These are phyloP conservation scores for Cataglyphis livida DNA, from an alignment of 2,888 invertebrate species.

Conservation along the genomic window DNA sequence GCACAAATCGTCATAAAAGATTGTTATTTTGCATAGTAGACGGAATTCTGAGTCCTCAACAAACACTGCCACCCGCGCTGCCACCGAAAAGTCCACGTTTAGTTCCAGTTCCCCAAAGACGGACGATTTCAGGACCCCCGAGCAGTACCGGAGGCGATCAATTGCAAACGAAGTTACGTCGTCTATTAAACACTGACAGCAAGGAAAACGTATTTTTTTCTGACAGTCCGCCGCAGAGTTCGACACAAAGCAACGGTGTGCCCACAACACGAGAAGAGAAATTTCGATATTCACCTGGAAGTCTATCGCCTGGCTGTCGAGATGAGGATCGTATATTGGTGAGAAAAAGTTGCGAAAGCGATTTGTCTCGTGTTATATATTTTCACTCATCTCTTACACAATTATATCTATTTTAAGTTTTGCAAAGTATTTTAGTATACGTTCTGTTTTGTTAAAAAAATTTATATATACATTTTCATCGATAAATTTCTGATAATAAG, in stretches of 20 bases:
- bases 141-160: slow-evolving; percentile 87
- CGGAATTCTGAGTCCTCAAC: slow-evolving; percentile 81
- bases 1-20: background rate
- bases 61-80: slow-evolving; percentile 84
- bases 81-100: slow-evolving; percentile 87
- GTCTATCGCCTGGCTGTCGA: slow-evolving; percentile 79
- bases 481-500: slow-evolving; percentile 5
- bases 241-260: slow-evolving; percentile 65
- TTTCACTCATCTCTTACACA: background rate
- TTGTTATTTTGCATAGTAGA: slow-evolving; percentile 71
- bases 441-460: slow-evolving; percentile 6
- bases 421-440: background rate
- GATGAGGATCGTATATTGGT: slow-evolving; percentile 79
- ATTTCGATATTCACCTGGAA: slow-evolving; percentile 81
- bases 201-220: slow-evolving; percentile 90
- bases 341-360: slow-evolving; percentile 29
- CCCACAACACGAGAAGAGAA: slow-evolving; percentile 77
- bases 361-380: background rate
- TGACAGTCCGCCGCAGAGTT: slow-evolving; percentile 80
- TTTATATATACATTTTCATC: background rate
- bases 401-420: slow-evolving; percentile 12
- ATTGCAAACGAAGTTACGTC: slow-evolving; percentile 92
- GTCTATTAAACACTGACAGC: slow-evolving; percentile 91
- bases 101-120: slow-evolving; percentile 84
- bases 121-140: slow-evolving; percentile 82